Evolutionary conservation across 2,113 vertebrate genomes (phyloP), one percentile per base, ranked within the genome.

Genomic region (Tyto alba): DNA sequence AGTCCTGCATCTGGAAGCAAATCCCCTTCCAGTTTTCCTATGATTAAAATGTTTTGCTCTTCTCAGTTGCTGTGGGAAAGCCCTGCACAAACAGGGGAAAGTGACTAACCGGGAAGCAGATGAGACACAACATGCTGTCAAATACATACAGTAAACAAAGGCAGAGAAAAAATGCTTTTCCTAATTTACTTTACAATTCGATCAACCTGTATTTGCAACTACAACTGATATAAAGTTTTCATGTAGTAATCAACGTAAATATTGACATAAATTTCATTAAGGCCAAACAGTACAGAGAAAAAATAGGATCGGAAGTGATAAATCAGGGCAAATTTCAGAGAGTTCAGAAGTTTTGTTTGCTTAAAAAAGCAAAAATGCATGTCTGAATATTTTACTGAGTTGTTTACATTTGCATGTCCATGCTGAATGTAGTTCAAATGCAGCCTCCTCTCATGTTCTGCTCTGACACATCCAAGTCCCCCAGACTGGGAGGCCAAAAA

Each of bases 1-100:
- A 6, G 6, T 60, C 53, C 36, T 43, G 23, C 57, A 68, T 71
- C 30, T 71, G 47, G 50, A 67, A 43, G 52, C 43, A 82, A 74
- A 81, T 56, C 45, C n/a, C 12, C 48, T 76, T 88, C 62, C 78
- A 73, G 41, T 79, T 88, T 83, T 88, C 50, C 87, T 83, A 41
- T 45, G 25, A 94, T 53, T 64, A 68, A 91, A 89, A 60, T 64
- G 45, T 56, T 95, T 88, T 85, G 87, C 40, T 82, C 71, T 85
- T 76, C 41, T n/a, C 74, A 88, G 85, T 55, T 43, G 62, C 71
- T 93, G 78, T 82, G 78, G 62, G 91, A 89, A 96, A 93, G 77
- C 47, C 71, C 74, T n/a, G 67, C 67, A 88, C 66, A 96, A 94
- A 94, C 50, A 88, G 50, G 75, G 80, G 67, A 93, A 75, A 89